Conservation (phyloP, 2,113 vertebrate species). For the Perca fluviatilis region DNA sequence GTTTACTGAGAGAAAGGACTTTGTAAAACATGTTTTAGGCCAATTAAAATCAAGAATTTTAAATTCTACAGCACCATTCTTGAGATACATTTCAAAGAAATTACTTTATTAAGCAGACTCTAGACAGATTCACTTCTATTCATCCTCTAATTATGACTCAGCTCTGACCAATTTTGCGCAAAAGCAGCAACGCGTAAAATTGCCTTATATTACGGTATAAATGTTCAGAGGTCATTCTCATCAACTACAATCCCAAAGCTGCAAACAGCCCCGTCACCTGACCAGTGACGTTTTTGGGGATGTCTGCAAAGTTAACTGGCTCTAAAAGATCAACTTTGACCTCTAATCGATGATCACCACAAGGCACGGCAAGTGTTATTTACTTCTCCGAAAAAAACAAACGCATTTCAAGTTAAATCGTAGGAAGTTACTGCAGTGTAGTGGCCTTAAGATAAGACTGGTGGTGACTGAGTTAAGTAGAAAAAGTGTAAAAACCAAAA, state of each 20-base stretch:
- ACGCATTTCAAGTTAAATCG: background rate
- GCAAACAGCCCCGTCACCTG: conserved; percentile 3
- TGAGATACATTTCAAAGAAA: background rate
- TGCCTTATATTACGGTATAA: background rate
- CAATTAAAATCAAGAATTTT: background rate
- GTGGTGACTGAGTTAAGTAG: background rate
- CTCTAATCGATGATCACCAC: background rate
- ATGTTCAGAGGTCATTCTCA: background rate
- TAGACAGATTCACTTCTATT: background rate
- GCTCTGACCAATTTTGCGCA: background rate
- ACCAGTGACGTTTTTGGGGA: background rate
- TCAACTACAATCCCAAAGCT: background rate
- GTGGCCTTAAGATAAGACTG: background rate
- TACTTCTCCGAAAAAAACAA: background rate
- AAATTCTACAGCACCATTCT: background rate
- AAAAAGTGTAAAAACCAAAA: conserved; percentile 2
- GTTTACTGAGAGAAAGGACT: background rate
- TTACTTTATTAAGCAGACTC: background rate
- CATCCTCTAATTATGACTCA: background rate
- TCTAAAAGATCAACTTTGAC: background rate
- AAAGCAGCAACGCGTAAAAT: background rate
- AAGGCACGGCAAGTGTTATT: background rate
- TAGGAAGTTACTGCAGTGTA: background rate
- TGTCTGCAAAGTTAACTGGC: background rate
- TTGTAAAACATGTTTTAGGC: background rate